A percentile compares a stretch with the other conserved stretches of the same genome.
Conservation (phyloP, 2,888 invertebrate species). For the Herminia tarsipennalis region DNA sequence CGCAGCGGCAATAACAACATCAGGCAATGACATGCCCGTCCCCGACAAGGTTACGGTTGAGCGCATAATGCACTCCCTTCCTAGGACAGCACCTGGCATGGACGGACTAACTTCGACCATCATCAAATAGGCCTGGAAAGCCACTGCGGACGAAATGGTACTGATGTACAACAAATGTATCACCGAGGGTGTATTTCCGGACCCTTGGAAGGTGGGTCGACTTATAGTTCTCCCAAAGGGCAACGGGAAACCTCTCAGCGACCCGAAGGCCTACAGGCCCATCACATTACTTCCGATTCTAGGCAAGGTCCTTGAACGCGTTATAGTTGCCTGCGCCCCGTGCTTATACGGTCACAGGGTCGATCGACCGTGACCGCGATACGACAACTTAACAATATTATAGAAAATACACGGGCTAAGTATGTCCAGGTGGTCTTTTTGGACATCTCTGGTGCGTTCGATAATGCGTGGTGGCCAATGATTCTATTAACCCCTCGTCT, state of each 20-base stretch:
- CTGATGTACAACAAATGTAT: background rate
- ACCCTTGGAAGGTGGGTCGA: constrained; percentile 36
- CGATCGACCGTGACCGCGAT: constrained; percentile 41
- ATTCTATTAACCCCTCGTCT: no score
- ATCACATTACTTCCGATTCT: constrained; percentile 44
- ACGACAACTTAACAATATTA: constrained; percentile 20
- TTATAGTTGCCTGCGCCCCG: constrained; percentile 30
- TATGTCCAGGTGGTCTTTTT: constrained; percentile 42
- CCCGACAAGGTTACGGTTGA: no score
- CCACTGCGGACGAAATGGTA: background rate
- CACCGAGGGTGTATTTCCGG: constrained; percentile 31
- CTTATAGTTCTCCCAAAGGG: constrained; percentile 36
- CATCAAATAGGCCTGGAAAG: background rate
- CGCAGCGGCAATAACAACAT: constrained; percentile 25
- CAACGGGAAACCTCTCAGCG: constrained; percentile 23
- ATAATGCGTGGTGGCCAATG: constrained; percentile 56
- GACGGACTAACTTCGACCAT: background rate
- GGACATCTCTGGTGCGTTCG: constrained; percentile 50
- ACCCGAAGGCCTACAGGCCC: constrained; percentile 40
- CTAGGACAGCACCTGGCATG: constrained; percentile 29
- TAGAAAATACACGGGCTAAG: background rate
- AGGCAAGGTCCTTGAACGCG: constrained; percentile 44
- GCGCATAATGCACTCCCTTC: constrained; percentile 25
- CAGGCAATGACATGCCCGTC: no score
- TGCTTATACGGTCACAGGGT: constrained; percentile 13